Base-by-base conservation (phyloP, 2,888 invertebrate species). In the Malthinus seriepunctatus region DNA sequence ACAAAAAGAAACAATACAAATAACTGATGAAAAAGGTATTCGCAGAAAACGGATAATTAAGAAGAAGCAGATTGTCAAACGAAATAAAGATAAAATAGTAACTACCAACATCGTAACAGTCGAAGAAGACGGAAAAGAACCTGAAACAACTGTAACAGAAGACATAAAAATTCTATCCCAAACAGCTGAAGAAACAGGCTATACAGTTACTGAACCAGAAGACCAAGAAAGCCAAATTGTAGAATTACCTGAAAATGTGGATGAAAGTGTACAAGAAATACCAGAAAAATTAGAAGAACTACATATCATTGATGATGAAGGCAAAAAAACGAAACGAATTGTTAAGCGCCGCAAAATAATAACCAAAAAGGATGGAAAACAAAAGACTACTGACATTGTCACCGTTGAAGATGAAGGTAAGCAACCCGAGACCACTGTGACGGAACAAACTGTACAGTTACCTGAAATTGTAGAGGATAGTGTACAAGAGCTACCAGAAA, bases 31-130 rank as follows among this genome's bases (percentile, higher is more conserved):
- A 42, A 57, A 44, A 3, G 72, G 72, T 44, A 65, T 63, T 53
- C 62, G 65, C 15, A 71, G 69, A 55, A 64, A 71, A 45, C 71
- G 67, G 35, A 60, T 70, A 1, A 64, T 69, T n/a, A 78, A 72
- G 51, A 78, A 74, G 57, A 71, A 74, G 10, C 69, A 23, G 71
- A 71, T 60, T 62, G 53, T 32, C 7, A 51, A 12, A 10, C 10
- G 32, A 1, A 39, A 59, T 45, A 57, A 51, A 56, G 52, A 56
- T 38, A 65, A 58, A 61, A 65, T 65, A 61, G 62, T 82, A 66
- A 70, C 78, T 3, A 81, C 80, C 0, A 78, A 80, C 73, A 80
- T 82, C 31, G 72, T 66, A 6, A 71, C 69, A 3, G 55, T 71
- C 0, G 48, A 76, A 32, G 76, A 77, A 23, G 73, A 74, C 38